Evolutionary conservation across 2,797 vertebrate species (phyloP), one percentile per base, ranked within the genome.

Genomic region (Thalassophryne amazonica): DNA sequence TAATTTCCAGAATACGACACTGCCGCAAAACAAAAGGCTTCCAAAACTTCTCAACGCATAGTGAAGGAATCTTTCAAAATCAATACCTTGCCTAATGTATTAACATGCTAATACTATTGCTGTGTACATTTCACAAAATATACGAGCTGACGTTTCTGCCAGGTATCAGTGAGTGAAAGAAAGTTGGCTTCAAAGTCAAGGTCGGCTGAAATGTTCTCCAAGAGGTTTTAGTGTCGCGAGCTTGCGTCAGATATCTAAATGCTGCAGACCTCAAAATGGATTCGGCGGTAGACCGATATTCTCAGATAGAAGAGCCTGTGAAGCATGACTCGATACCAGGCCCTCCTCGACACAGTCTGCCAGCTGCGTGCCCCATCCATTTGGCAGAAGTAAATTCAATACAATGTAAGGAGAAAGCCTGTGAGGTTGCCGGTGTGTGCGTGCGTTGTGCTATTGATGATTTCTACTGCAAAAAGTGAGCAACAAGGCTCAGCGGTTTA

Each of bases 291-390:
- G 55, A 67, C 65, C 62, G 57, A 63, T 80, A 80, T 82, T 85
- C 77, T 57, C 65, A 78, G 60, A 80, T 64, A 68, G 57, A 80
- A 59, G 61, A 41, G 48, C 61, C 63, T 83, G 72, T 83, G 78
- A 76, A 78, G 80, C 86, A 77, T 86, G 84, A 87, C 84, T 87
- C 82, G 57, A 83, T 77, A 73, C 60, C 69, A 64, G 78, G 79
- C 61, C 59, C 63, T 78, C 62, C 27, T 20, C 41, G 72, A 83
- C 75, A 83, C 83, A 83, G 69, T 73, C 75, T 56, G 55, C 59
- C 56, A 76, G 66, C 65, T 73, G 53, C 74, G 69, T 41, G 54
- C 65, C 69, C 72, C 48, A 60, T 54, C 74, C 83, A 82, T 77
- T 86, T 74, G 78, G 62, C 68, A 40, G 63, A 83, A 86, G 86